These are phyloP conservation scores for Pteromalus puparum DNA, from an alignment of 1,140 invertebrate genomes.

Conservation along the genomic window DNA sequence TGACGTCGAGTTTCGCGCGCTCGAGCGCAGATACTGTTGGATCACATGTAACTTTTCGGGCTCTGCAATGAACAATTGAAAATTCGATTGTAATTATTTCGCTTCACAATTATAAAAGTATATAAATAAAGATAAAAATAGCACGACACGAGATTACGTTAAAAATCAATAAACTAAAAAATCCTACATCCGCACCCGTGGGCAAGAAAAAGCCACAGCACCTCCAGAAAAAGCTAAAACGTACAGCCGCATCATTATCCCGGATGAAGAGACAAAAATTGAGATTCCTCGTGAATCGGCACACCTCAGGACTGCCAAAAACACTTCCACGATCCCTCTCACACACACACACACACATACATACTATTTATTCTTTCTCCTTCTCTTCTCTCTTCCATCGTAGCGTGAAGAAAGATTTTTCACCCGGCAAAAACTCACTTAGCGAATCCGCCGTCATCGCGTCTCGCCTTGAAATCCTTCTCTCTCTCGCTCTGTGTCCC, in stretches of 20 bases:
- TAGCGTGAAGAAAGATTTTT: conserved; percentile 30
- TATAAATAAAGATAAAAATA: no score
- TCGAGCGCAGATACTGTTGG: conserved; percentile 71
- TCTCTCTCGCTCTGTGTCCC: not conserved
- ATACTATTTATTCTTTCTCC: not conserved
- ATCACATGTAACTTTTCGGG: conserved; percentile 72
- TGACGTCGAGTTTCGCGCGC: conserved; percentile 58
- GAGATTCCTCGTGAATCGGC: not conserved
- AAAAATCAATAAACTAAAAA: no score
- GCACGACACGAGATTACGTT: no score
- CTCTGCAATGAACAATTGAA: conserved; percentile 60
- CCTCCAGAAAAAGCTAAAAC: not conserved
- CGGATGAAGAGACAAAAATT: not conserved
- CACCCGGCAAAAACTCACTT: conserved; percentile 37
- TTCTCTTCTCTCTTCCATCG: not conserved
- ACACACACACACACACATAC: no score
- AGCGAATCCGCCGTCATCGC: conserved; percentile 18
- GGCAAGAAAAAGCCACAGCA: no score
- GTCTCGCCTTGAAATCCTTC: not conserved
- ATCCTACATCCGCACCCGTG: no score
- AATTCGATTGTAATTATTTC: not conserved
- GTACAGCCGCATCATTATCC: conserved; percentile 5
- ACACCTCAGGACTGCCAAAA: not conserved
- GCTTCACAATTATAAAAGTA: no score
- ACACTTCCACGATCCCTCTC: not conserved